Evolutionary conservation across 2,113 vertebrate species (phyloP).

Genomic region (Arizona elegans): DNA sequence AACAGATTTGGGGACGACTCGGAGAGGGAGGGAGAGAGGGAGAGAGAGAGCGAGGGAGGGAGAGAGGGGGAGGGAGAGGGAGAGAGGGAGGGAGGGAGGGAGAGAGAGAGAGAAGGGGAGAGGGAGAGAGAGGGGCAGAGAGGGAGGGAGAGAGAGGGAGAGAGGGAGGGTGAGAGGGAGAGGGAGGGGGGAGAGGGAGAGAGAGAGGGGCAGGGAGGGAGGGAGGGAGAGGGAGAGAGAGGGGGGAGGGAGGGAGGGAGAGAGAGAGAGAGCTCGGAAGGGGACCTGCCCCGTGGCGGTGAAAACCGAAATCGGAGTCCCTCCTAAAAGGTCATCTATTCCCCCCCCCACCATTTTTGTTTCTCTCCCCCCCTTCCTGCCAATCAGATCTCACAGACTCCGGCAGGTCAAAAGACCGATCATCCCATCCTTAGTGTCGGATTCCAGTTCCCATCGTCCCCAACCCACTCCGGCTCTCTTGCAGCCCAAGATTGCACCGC

Average conservation of each 20-base stretch:
- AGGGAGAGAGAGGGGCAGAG: too few species aligned
- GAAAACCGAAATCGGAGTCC: background rate
- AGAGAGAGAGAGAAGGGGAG: background rate
- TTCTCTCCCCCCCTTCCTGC: background rate
- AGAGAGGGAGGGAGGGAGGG: background rate
- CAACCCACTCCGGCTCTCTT: background rate
- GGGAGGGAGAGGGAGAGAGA: too few species aligned
- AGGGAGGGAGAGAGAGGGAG: too few species aligned
- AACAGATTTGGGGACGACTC: constrained; percentile 19
- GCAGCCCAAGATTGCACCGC: background rate
- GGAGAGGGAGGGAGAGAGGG: background rate
- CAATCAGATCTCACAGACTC: constrained; percentile 35
- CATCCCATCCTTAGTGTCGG: background rate
- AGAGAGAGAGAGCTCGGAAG: background rate
- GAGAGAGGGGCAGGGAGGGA: too few species aligned
- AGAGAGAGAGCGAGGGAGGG: too few species aligned
- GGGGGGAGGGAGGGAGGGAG: too few species aligned
- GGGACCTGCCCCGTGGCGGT: background rate
- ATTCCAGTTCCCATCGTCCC: background rate
- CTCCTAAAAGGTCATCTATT: background rate
- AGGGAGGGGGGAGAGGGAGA: too few species aligned
- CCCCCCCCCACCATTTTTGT: background rate
- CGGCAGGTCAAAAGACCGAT: constrained; percentile 22
- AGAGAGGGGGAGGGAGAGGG: too few species aligned
- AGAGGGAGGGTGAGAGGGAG: background rate